These are phyloP conservation scores for Heterodera filipjevi DNA, from an alignment of 2,888 invertebrate genomes.

Conservation along the genomic window DNA sequence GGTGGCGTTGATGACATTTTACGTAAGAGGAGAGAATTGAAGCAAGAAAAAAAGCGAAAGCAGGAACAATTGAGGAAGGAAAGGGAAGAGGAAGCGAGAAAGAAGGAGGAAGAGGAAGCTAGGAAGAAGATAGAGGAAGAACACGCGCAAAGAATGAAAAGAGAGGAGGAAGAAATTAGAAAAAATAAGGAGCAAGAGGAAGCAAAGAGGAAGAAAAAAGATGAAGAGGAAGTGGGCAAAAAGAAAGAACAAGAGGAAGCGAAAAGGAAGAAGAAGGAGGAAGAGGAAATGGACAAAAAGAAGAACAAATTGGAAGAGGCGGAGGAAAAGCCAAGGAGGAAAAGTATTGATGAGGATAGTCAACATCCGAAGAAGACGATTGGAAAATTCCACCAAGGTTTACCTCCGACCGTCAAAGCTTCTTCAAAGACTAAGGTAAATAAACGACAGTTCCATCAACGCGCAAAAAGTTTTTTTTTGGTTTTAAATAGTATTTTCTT, in stretches of 20 bases:
- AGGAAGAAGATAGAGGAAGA: not conserved
- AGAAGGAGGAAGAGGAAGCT: not conserved
- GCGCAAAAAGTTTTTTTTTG: no score
- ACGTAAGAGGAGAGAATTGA: not conserved
- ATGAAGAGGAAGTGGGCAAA: not conserved
- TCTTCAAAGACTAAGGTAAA: not conserved
- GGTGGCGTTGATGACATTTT: not conserved
- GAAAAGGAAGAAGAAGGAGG: not conserved
- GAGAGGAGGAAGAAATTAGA: not conserved
- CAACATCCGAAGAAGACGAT: not conserved
- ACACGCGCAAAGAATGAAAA: not conserved
- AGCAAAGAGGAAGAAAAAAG: not conserved
- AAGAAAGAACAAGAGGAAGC: not conserved
- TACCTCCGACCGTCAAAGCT: not conserved
- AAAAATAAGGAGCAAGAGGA: not conserved
- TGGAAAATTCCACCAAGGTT: not conserved
- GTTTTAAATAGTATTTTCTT: no score
- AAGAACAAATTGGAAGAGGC: not conserved
- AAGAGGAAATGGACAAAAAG: not conserved
- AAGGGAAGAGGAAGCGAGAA: not conserved
- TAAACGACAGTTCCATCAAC: not conserved
- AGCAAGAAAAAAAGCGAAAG: not conserved
- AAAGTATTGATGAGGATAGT: not conserved
- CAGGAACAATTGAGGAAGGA: not conserved
- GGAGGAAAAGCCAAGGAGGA: not conserved